Evolutionary conservation across 1,140 invertebrate genomes (phyloP).

Genomic region (Plectrocnemia conspersa): DNA sequence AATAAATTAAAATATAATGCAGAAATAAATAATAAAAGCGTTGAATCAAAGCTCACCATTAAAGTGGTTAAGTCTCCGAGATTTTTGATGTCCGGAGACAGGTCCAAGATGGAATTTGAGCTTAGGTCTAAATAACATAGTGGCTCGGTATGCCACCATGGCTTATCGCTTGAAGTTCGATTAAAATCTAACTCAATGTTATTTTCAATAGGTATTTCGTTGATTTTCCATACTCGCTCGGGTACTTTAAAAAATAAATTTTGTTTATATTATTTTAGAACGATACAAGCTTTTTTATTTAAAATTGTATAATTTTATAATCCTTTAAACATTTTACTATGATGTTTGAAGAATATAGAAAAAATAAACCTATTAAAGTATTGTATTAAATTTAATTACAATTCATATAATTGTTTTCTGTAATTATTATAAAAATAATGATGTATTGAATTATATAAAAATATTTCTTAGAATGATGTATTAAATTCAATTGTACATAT

Average conservation of each 20-base stretch:
- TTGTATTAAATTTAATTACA: too few relatives aligned
- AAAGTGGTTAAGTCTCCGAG: conserved; percentile 62
- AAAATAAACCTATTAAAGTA: too few relatives aligned
- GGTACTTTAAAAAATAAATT: conserved; percentile 69
- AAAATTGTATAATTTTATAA: too few relatives aligned
- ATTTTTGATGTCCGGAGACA: conserved; percentile 66
- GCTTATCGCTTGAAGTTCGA: conserved; percentile 55
- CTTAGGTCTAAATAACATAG: conserved; percentile 75
- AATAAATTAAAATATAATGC: background rate
- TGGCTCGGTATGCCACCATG: conserved; percentile 83
- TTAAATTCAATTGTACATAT: too few relatives aligned
- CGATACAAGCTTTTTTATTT: too few relatives aligned
- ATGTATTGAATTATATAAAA: too few relatives aligned
- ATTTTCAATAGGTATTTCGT: conserved; percentile 63
- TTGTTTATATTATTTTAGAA: too few relatives aligned
- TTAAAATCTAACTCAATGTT: conserved; percentile 64
- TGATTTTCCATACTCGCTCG: conserved; percentile 73
- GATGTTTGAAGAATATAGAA: too few relatives aligned
- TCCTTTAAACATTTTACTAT: too few relatives aligned
- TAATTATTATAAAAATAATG: too few relatives aligned
- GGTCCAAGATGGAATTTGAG: conserved; percentile 64
- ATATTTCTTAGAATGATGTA: too few relatives aligned
- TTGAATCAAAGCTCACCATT: conserved; percentile 40
- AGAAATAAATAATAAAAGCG: conserved; percentile 5
- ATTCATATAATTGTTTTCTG: too few relatives aligned